Percentiles rank a stretch among this genome's conserved stretches.
Conservation (phyloP, 2,113 vertebrate genomes). For the Zingel zingel region DNA sequence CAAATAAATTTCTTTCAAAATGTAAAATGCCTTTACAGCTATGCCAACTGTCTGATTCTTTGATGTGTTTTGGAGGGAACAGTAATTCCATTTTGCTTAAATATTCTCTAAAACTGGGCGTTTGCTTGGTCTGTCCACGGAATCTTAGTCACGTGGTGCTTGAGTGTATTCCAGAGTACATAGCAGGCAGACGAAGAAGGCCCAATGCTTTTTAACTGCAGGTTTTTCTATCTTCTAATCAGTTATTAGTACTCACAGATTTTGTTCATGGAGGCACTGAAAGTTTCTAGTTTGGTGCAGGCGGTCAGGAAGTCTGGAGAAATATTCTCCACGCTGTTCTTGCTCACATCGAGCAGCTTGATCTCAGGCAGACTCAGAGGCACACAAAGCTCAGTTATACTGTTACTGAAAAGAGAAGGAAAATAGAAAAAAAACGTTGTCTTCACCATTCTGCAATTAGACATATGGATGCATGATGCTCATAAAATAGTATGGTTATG, state of each 20-base stretch:
- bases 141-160: not conserved
- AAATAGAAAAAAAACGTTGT: too few species aligned
- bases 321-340: conserved; percentile 87
- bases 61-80: not conserved
- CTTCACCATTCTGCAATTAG: not conserved
- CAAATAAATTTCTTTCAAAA: too few species aligned
- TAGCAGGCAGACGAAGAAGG: not conserved
- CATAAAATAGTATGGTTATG: too few species aligned
- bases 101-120: not conserved
- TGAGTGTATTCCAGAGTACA: not conserved
- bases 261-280: conserved; percentile 89
- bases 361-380: conserved; percentile 87
- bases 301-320: conserved; percentile 84
- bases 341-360: conserved; percentile 91
- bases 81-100: not conserved
- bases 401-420: conserved; percentile 85
- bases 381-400: conserved; percentile 82
- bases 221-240: not conserved
- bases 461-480: not conserved
- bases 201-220: not conserved
- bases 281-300: conserved; percentile 90
- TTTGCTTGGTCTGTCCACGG: not conserved
- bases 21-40: not conserved
- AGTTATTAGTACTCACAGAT: conserved; percentile 85
- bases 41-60: not conserved